These are phyloP conservation scores for Chrysotoxum bicinctum DNA, from an alignment of 2,888 invertebrate genomes.

Conservation along the genomic window DNA sequence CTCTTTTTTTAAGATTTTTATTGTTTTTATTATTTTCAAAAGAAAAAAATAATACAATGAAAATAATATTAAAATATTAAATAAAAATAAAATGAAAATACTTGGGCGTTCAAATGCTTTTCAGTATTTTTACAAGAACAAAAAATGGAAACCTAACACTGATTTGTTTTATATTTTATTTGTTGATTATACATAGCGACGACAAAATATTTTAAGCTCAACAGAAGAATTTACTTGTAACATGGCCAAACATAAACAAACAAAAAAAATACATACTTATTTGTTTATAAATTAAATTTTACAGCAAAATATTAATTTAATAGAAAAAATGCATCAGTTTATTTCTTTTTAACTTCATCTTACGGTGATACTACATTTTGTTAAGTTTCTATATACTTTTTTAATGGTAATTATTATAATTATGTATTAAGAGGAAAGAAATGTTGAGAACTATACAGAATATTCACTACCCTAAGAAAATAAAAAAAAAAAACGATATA, in stretches of 20 bases:
- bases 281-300: conserved; percentile 18
- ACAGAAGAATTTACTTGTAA: conserved; percentile 51
- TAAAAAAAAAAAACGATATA: conserved; percentile 10
- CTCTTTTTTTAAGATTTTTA: conserved; percentile 37
- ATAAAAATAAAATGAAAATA: conserved; percentile 59
- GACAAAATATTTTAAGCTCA: conserved; percentile 34
- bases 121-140: conserved; percentile 44
- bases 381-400: conserved; percentile 37
- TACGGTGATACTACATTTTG: conserved; percentile 26
- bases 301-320: conserved; percentile 19
- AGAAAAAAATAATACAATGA: conserved; percentile 65
- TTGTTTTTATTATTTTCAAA: conserved; percentile 36
- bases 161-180: conserved; percentile 17
- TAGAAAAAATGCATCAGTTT: conserved; percentile 41
- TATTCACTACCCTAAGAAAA: conserved; percentile 59
- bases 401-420: conserved; percentile 16
- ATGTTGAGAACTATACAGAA: conserved; percentile 66
- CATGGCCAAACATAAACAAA: conserved; percentile 60
- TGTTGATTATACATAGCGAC: conserved; percentile 12
- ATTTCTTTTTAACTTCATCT: conserved; percentile 28
- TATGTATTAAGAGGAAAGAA: conserved; percentile 44
- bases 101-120: conserved; percentile 66
- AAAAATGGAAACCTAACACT: conserved; percentile 44
- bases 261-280: conserved; percentile 34
- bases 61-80: conserved; percentile 53